Evolutionary conservation across 2,888 invertebrate genomes (phyloP).

Genomic region (Anagyrus pseudococci): DNA sequence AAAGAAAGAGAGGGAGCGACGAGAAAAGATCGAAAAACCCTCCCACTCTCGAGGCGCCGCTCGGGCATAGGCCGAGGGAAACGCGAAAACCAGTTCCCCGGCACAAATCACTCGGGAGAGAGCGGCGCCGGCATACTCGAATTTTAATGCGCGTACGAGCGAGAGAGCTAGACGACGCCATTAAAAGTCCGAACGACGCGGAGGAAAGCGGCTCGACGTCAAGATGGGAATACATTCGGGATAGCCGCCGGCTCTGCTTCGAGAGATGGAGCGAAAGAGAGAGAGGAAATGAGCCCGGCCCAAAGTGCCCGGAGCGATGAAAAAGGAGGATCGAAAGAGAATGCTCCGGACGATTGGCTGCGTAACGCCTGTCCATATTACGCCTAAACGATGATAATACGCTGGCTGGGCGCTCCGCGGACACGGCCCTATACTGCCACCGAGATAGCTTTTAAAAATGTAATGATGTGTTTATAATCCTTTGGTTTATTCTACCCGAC

Average conservation of each 20-base stretch:
- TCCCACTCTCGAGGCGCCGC: no score
- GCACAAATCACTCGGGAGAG: slow-evolving; percentile 53
- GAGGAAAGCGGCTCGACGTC: not conserved
- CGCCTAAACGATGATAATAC: slow-evolving; percentile 33
- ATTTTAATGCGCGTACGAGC: slow-evolving; percentile 31
- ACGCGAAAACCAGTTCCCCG: slow-evolving; percentile 50
- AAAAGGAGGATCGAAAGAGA: not conserved
- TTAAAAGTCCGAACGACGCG: slow-evolving; percentile 13
- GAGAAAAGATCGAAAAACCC: no score
- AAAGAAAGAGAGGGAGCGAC: slow-evolving; percentile 22
- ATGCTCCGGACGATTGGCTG: slow-evolving; percentile 9
- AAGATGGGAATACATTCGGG: no score
- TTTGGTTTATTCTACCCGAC: slow-evolving; percentile 8
- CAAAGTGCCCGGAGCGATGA: not conserved
- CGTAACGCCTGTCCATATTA: slow-evolving; percentile 25
- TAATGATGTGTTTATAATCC: slow-evolving; percentile 38
- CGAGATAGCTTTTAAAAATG: slow-evolving; percentile 31
- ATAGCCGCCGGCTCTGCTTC: not conserved
- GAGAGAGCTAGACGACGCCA: slow-evolving; percentile 33
- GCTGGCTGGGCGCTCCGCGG: slow-evolving; percentile 2
- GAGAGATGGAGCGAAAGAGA: not conserved
- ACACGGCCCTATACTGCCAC: not conserved
- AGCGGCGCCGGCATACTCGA: no score
- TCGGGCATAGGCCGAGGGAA: no score
- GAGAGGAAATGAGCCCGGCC: not conserved